Evolutionary conservation across 2,113 vertebrate species (phyloP).

Genomic region (Elaphurus davidianus): DNA sequence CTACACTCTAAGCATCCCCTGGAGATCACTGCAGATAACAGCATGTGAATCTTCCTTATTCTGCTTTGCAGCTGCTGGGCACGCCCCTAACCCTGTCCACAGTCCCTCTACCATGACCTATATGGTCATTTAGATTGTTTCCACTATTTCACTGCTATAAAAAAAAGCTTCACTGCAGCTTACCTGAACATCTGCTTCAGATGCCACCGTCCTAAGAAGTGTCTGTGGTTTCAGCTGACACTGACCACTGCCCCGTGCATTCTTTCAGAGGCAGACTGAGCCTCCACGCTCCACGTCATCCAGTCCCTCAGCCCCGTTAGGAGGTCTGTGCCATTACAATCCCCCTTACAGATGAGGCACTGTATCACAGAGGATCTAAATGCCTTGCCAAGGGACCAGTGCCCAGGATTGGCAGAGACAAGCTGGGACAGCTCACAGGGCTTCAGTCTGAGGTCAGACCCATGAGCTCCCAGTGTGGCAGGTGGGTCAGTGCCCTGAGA

Average conservation of each 20-base stretch:
- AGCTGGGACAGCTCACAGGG: neutral
- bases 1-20: neutral
- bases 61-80: neutral
- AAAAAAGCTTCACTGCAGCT: neutral
- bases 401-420: neutral
- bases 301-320: neutral
- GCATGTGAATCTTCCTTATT: neutral
- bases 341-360: neutral
- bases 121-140: neutral
- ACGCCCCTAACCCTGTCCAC: neutral
- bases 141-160: neutral
- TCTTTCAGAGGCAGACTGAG: no score
- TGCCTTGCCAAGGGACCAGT: neutral
- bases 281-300: neutral
- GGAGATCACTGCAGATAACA: neutral
- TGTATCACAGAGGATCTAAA: neutral
- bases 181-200: neutral
- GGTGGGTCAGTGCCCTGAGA: neutral
- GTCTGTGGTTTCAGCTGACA: neutral
- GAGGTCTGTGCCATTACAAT: neutral
- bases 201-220: neutral
- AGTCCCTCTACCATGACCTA: neutral
- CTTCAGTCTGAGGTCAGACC: neutral
- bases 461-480: neutral
- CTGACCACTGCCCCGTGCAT: neutral